Evolutionary conservation across 2,113 vertebrate species (phyloP), one percentile per base, ranked within the genome.

Genomic region (Chaetodon auriga): DNA sequence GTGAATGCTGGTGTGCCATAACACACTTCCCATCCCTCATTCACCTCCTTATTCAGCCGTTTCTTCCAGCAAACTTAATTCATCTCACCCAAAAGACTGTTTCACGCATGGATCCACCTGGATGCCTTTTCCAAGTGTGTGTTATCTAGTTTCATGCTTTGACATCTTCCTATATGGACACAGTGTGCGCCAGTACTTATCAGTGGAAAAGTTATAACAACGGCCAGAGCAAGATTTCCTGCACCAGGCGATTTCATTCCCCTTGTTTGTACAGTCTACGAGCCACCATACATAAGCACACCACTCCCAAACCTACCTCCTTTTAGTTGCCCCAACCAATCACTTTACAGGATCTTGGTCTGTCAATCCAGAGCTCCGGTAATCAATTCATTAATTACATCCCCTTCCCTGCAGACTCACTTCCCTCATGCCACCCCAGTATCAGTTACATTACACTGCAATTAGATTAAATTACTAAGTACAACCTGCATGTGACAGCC

Each of bases 371-470:
- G 19, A 80, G 82, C 85, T 49, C 89, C 68, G 46, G 79, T 81
- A 92, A 94, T 94, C 92, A 91, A 86, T 83, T 89, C 83, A 88
- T 91, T 94, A 96, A 95, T 95, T 93, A 87, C 85, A 89, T 82
- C 53, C 60, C 65, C 81, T 93, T 92, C 87, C 84, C 88, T 83
- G 89, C 48, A 92, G 88, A 92, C 92, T 74, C 21, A 75, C 87
- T 80, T 55, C 82, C 80, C 90, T 89, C 85, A 87, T 45, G 79
- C 70, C 82, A 55, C 81, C 53, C 80, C 30, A 84, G 83, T 89
- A 91, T 94, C 91, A 92, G 82, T 94, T 92, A 86, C 83, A 87
- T 68, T 87, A 68, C 35, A 84, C 79, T 45, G 87, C 92, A 93
- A 88, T 95, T 90, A 80, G 25, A 70, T 90, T 91, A 77, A 84